phyloP scores from a whole-genome alignment of 2,113 vertebrate genomes.

The Oryctolagus cuniculus region DNA sequence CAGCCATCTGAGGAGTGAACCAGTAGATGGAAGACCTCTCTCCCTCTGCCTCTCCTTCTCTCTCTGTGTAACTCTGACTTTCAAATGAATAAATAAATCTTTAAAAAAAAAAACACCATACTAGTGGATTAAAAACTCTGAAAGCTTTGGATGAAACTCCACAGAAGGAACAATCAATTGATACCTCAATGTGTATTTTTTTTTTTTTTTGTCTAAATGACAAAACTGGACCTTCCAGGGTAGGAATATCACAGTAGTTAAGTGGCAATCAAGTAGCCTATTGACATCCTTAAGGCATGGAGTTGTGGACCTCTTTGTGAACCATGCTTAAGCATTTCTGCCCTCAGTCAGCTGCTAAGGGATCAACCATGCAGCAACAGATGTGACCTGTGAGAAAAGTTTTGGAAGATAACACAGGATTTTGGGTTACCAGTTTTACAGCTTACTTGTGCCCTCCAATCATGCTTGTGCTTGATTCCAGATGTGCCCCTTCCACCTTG shows the following conservation, averaged over 20 bases:
- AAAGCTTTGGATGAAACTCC: not conserved
- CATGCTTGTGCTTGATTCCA: not conserved
- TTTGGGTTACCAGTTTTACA: not conserved
- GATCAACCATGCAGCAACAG: not conserved
- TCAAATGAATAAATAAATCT: too few species aligned
- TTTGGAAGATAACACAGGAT: not conserved
- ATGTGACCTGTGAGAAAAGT: not conserved
- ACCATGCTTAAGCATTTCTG: not conserved
- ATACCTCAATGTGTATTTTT: slow-evolving; percentile 29
- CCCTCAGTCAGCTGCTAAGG: not conserved
- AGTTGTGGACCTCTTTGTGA: not conserved
- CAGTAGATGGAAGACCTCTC: too few species aligned
- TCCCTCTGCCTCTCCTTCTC: too few species aligned
- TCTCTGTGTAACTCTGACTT: too few species aligned
- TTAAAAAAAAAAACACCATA: not conserved
- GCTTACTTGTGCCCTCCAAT: not conserved
- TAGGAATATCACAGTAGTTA: not conserved
- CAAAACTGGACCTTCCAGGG: not conserved
- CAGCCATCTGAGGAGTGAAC: too few species aligned
- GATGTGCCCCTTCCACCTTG: not conserved
- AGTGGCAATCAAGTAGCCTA: not conserved
- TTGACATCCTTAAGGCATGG: not conserved
- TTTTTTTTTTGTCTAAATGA: slow-evolving; percentile 59
- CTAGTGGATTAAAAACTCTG: not conserved
- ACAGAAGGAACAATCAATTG: not conserved